These are phyloP conservation scores for Calycopis cecrops DNA, from an alignment of 1,140 invertebrate species.

Conservation along the genomic window DNA sequence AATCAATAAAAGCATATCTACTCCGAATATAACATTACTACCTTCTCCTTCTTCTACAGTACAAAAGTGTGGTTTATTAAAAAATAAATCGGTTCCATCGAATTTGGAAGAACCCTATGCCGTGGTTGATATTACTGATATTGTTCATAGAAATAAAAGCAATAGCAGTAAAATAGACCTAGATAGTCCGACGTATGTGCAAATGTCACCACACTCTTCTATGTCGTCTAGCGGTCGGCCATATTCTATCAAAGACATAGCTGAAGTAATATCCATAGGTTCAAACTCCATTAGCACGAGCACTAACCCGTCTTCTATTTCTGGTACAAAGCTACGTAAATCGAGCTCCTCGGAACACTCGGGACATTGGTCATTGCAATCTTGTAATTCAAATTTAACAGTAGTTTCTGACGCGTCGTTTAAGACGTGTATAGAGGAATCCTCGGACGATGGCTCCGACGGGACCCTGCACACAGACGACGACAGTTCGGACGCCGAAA, in stretches of 20 bases:
- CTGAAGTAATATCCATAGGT: slow-evolving; percentile 55
- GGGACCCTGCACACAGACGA: slow-evolving; percentile 57
- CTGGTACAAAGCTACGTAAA: slow-evolving; percentile 48
- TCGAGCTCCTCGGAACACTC: slow-evolving; percentile 67
- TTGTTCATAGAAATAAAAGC: slow-evolving; percentile 37
- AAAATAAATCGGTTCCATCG: slow-evolving; percentile 55
- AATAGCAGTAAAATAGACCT: slow-evolving; percentile 20
- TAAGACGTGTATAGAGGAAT: slow-evolving; percentile 60
- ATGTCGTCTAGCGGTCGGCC: slow-evolving; percentile 46
- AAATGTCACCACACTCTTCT: slow-evolving; percentile 45
- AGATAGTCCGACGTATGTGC: slow-evolving; percentile 32
- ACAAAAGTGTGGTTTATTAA: slow-evolving; percentile 36
- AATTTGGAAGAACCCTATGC: slow-evolving; percentile 62
- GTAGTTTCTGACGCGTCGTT: slow-evolving; percentile 57
- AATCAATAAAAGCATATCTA: slow-evolving; percentile 67
- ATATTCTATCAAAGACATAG: slow-evolving; percentile 64
- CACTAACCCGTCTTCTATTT: slow-evolving; percentile 52
- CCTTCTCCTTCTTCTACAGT: slow-evolving; percentile 46
- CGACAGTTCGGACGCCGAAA: slow-evolving; percentile 58
- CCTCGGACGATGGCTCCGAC: slow-evolving; percentile 56
- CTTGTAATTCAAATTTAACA: slow-evolving; percentile 62
- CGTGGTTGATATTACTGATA: slow-evolving; percentile 44
- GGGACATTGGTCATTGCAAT: slow-evolving; percentile 58
- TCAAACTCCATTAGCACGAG: slow-evolving; percentile 48
- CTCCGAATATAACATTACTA: slow-evolving; percentile 58